A percentile compares a stretch with the other conserved stretches of the same genome.
phyloP scores from a whole-genome alignment of 2,113 vertebrate species.

The Rallus limicola region DNA sequence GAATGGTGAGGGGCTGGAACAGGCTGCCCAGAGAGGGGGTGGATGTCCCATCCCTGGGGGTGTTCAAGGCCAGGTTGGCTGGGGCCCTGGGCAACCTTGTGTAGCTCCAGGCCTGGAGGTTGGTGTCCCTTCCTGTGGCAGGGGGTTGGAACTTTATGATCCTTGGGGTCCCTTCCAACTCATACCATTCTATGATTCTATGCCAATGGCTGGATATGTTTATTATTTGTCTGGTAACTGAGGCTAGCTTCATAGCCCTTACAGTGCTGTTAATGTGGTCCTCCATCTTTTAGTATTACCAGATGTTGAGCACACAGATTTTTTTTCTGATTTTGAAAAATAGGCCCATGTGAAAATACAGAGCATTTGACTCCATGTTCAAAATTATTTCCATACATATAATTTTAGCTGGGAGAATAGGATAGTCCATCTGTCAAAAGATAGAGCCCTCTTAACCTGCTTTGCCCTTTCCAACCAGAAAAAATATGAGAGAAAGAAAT shows the following conservation, averaged over 20 bases:
- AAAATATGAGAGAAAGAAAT: not conserved
- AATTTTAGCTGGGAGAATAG: not conserved
- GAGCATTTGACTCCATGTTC: not conserved
- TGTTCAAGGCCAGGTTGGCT: no score
- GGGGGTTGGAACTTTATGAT: no score
- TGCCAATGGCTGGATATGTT: not conserved
- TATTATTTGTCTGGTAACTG: not conserved
- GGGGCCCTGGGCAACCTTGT: no score
- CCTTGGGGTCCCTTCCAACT: no score
- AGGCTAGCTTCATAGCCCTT: not conserved
- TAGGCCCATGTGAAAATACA: not conserved
- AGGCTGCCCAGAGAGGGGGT: no score
- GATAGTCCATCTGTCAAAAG: not conserved
- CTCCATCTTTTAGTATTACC: not conserved
- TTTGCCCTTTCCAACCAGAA: not conserved
- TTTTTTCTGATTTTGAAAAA: not conserved
- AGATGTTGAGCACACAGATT: not conserved
- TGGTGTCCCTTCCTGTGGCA: no score
- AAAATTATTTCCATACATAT: not conserved
- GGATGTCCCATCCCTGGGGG: no score
- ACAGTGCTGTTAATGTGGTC: not conserved
- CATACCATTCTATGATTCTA: no score
- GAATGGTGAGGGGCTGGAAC: no score
- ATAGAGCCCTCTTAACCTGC: not conserved
- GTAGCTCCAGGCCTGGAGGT: no score